These are phyloP conservation scores for Conops quadrifasciatus DNA, from an alignment of 2,888 invertebrate species.

Conservation along the genomic window DNA sequence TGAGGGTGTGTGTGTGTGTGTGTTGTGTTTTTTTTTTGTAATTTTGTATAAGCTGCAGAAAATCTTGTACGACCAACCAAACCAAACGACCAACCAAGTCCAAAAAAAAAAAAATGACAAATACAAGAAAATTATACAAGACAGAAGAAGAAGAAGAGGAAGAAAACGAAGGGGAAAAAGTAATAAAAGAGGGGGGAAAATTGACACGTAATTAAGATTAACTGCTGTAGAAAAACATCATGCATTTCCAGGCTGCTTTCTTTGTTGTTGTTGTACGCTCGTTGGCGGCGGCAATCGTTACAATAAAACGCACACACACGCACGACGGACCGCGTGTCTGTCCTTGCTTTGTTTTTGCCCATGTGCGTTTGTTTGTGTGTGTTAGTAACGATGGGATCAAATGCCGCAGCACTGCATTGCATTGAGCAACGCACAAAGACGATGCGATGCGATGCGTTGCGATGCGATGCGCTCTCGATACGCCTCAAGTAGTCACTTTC, in stretches of 20 bases:
- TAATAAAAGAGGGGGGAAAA: constrained; percentile 13
- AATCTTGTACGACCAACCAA: no score
- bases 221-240: constrained; percentile 34
- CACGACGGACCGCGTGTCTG: background rate
- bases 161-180: background rate
- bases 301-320: background rate
- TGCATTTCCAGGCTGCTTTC: constrained; percentile 23
- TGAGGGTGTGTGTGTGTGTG: constrained; percentile 13
- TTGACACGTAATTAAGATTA: constrained; percentile 39
- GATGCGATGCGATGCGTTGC: background rate
- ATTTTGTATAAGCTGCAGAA: no score
- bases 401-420: background rate
- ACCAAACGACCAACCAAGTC: background rate
- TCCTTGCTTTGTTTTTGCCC: background rate
- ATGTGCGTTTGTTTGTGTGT: background rate
- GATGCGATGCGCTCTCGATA: background rate
- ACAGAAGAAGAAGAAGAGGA: background rate
- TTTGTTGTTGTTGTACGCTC: background rate
- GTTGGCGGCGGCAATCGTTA: no score
- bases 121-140: background rate
- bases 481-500: background rate
- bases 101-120: no score
- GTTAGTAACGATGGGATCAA: constrained; percentile 13
- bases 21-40: background rate
- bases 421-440: background rate